Base-by-base conservation (phyloP, 92 coral and sea anemone species). In the Phenganax marumi region DNA sequence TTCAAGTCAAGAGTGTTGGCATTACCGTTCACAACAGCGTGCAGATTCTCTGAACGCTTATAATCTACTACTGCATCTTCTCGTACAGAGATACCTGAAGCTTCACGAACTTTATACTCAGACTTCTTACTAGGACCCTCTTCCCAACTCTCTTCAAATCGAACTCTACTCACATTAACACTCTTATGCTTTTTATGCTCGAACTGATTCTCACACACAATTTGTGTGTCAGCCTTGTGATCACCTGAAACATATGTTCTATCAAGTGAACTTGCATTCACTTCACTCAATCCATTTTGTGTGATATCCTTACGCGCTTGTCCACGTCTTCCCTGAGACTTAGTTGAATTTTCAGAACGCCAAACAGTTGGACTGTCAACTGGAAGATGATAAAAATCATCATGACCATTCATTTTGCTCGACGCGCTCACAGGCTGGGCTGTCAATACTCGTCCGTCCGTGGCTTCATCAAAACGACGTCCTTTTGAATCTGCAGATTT, bases 131-230 rank as follows among this genome's bases (percentile, higher is more conserved):
- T 21, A 6, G 68, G 62, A 62, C 71, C 21, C 19, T 78, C 83
- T 62, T 78, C 83, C 83, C 83, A 78, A 78, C 83, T 46, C 55
- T 78, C 83, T 62, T 78, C 83, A 61, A 78, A 78, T 47, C 73
- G 47, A 43, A 78, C 83, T 63, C 50, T 61, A 22, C 72, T 78
- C 1, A 60, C 81, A 53, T 39, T 24, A 52, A 74, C 63, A n/a
- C 26, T 74, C 2, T 47, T 56, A 60, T 78, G 47, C 18, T 52
- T 62, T 78, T 52, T 78, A 13, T 48, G n/a, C 50, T 17, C 83
- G 47, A 62, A 22, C 50, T 78, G 60, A 63, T 23, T 12, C 8
- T 78, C 83, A 49, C 21, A 66, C 25, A 66, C 72, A 33, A 23
- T 66, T 25, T 66, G 65, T 16, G 18, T 16, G 25, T 24, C 72